Conservation (phyloP, 2,797 vertebrate species). For the Chaenodraco wilsoni region DNA sequence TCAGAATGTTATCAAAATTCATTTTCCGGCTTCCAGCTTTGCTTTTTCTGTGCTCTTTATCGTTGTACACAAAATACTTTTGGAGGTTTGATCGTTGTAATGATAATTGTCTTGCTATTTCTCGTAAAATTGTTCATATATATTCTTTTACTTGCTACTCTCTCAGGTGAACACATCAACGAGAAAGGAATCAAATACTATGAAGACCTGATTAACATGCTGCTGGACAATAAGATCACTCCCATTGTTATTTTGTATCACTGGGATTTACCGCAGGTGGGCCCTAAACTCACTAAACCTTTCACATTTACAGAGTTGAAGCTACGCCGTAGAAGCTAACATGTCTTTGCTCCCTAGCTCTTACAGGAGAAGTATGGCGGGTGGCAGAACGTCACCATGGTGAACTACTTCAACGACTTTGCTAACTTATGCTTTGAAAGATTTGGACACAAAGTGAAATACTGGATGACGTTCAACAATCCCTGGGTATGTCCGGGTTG, state of each 20-base stretch:
- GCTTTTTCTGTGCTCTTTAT: not conserved
- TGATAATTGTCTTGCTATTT: not conserved
- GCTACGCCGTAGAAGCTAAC: not conserved
- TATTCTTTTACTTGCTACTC: no score
- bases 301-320: not conserved
- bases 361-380: slow-evolving; percentile 89
- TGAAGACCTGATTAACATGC: slow-evolving; percentile 86
- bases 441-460: slow-evolving; percentile 91
- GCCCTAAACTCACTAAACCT: slow-evolving; percentile 2
- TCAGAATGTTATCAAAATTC: not conserved
- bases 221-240: slow-evolving; percentile 89
- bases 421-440: slow-evolving; percentile 91
- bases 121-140: no score
- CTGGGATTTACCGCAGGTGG: slow-evolving; percentile 93
- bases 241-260: slow-evolving; percentile 91
- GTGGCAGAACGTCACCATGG: slow-evolving; percentile 92
- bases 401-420: slow-evolving; percentile 89
- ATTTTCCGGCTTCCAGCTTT: not conserved
- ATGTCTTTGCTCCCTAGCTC: slow-evolving; percentile 62
- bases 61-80: not conserved
- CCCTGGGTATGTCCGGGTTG: slow-evolving; percentile 85
- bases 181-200: slow-evolving; percentile 90
- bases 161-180: slow-evolving; percentile 87
- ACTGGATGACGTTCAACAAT: slow-evolving; percentile 93
- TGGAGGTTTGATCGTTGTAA: not conserved